These are phyloP conservation scores for Porites divaricata DNA, from an alignment of 92 coral and sea anemone genomes.

Conservation along the genomic window DNA sequence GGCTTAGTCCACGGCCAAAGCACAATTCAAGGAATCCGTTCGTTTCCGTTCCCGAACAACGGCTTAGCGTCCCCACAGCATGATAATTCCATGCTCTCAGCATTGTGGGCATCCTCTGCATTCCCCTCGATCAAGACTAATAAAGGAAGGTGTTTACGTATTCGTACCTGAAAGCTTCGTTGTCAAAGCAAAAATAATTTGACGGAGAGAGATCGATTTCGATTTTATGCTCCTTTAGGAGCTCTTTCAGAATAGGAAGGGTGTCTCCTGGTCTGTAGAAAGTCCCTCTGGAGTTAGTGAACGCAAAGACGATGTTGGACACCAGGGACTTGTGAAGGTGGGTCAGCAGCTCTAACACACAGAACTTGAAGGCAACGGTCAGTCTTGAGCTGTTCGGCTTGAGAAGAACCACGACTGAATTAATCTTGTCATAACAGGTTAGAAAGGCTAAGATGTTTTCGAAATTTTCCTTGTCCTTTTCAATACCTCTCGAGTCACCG, in stretches of 20 bases:
- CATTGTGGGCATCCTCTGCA: no score
- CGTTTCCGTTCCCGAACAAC: no score
- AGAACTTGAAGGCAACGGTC: constrained; percentile 42
- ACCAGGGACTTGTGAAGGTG: constrained; percentile 41
- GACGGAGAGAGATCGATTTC: constrained; percentile 28
- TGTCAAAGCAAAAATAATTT: constrained; percentile 41
- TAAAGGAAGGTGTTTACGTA: background rate
- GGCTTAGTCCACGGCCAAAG: no score
- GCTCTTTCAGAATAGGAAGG: constrained; percentile 40
- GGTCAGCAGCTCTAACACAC: constrained; percentile 33
- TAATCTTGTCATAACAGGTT: constrained; percentile 14
- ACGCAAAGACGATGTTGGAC: constrained; percentile 40
- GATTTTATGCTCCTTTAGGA: background rate
- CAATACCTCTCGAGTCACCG: constrained; percentile 34
- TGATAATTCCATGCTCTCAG: no score
- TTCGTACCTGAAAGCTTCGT: constrained; percentile 31
- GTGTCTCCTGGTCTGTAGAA: constrained; percentile 49
- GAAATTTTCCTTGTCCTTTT: constrained; percentile 26
- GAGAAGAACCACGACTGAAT: constrained; percentile 17
- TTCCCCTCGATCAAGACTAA: no score
- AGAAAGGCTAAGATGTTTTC: constrained; percentile 41
- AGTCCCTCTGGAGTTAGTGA: constrained; percentile 42
- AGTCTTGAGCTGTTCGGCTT: constrained; percentile 44
- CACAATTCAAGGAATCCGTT: no score
- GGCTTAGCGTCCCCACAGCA: no score